A percentile compares a stretch with the other conserved stretches of the same genome.
phyloP scores from a whole-genome alignment of 2,113 vertebrate genomes.

The Nettapus auritus region DNA sequence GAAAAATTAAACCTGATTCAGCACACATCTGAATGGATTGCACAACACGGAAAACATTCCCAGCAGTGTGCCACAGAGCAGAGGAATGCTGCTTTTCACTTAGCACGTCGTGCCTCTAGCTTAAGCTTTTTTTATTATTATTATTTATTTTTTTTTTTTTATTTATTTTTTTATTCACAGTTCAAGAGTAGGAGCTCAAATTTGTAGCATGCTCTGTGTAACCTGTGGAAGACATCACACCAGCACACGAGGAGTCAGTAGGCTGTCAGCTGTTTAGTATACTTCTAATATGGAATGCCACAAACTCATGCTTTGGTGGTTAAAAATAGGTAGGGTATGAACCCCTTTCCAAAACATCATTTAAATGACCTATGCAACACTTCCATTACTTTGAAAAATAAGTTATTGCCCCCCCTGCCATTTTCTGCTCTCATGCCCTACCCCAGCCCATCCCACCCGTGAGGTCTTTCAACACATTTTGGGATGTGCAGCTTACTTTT shows the following conservation, averaged over 20 bases:
- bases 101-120: neutral
- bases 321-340: neutral
- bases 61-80: neutral
- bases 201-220: neutral
- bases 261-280: neutral
- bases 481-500: neutral
- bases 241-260: neutral
- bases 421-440: neutral
- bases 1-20: neutral
- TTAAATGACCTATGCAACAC: neutral
- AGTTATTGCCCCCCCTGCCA: neutral
- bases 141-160: fast-evolving
- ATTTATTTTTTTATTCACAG: fast-evolving
- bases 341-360: neutral
- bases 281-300: fast-evolving
- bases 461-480: neutral
- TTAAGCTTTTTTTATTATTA: fast-evolving
- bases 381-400: neutral
- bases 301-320: neutral
- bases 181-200: neutral
- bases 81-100: neutral
- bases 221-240: neutral
- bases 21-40: neutral
- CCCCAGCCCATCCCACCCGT: neutral
- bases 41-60: neutral